phyloP scores from a whole-genome alignment of 2,113 vertebrate genomes.

The Hymenochirus boettgeri region DNA sequence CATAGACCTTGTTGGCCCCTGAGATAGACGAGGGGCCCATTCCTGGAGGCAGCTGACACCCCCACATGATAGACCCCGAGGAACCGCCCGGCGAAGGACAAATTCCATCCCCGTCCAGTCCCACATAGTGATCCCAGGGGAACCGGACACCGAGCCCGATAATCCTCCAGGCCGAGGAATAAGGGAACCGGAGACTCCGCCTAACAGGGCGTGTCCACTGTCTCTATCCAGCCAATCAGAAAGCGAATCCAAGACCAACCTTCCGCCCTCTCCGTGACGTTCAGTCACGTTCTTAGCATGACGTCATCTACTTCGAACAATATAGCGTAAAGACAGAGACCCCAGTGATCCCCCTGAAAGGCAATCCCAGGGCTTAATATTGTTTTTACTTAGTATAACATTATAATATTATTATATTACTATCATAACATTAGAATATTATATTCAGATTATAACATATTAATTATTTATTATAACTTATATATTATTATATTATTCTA shows the following conservation, averaged over 20 bases:
- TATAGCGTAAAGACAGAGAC: no score
- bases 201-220: not conserved
- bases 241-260: not conserved
- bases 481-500: no score
- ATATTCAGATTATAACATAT: no score
- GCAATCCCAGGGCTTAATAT: no score
- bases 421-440: no score
- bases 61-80: slow-evolving; percentile 82
- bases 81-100: slow-evolving; percentile 90
- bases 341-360: no score
- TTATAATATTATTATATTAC: no score
- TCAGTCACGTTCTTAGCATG: no score
- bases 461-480: no score
- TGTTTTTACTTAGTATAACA: no score
- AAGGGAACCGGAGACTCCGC: not conserved
- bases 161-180: not conserved
- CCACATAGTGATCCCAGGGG: slow-evolving; percentile 56
- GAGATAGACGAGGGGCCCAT: slow-evolving; percentile 72
- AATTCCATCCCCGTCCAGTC: slow-evolving; percentile 73
- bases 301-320: no score
- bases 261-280: not conserved
- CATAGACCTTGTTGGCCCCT: slow-evolving; percentile 69
- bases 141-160: no score
- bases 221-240: slow-evolving; percentile 3
- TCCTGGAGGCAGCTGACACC: slow-evolving; percentile 75